These are phyloP conservation scores for Rhodinocichla rosea DNA, from an alignment of 2,113 vertebrate species.

Conservation along the genomic window DNA sequence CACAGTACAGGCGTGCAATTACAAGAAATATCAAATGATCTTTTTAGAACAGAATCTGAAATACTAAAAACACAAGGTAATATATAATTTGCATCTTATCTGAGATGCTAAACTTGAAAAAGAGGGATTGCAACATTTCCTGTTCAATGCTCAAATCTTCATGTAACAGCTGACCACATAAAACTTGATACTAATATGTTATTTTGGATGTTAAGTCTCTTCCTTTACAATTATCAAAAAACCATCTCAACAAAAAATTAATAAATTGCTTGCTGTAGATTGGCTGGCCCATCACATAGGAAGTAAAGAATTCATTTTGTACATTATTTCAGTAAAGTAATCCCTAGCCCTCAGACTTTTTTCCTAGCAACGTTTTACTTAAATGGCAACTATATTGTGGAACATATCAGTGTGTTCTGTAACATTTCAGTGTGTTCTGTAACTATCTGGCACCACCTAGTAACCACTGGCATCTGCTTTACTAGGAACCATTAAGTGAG, in stretches of 20 bases:
- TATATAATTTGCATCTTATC: not conserved
- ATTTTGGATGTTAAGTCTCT: not conserved
- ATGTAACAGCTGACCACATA: not conserved
- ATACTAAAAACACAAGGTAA: not conserved
- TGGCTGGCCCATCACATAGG: not conserved
- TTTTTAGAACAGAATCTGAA: not conserved
- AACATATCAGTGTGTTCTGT: not conserved
- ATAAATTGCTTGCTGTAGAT: not conserved
- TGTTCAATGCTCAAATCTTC: not conserved
- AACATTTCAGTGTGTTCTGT: slow-evolving; percentile 9
- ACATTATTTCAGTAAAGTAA: not conserved
- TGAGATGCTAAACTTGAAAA: not conserved
- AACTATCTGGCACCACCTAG: slow-evolving; percentile 70
- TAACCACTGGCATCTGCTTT: not conserved
- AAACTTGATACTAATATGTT: not conserved
- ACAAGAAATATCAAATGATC: not conserved
- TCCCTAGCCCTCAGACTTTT: not conserved
- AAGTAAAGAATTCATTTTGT: not conserved
- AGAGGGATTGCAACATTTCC: not conserved
- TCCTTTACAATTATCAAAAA: not conserved
- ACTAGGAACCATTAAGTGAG: not conserved
- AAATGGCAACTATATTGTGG: not conserved
- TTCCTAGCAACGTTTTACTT: not conserved
- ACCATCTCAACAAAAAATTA: not conserved
- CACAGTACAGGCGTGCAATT: not conserved